A percentile compares a stretch with the other conserved stretches of the same genome.
These are phyloP conservation scores for Malaclemys terrapin DNA, from an alignment of 2,113 vertebrate species.

Conservation along the genomic window DNA sequence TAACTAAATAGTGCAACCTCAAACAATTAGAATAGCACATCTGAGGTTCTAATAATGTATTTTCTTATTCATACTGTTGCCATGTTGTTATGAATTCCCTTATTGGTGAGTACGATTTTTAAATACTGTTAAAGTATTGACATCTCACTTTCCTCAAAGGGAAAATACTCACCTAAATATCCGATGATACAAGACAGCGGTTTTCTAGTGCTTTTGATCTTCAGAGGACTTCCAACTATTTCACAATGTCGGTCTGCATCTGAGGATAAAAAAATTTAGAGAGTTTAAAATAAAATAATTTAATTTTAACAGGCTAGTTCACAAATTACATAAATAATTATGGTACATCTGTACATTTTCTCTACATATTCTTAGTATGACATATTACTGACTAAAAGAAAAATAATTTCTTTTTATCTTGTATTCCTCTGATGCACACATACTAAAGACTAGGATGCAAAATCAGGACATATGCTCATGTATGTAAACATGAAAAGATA, in stretches of 20 bases:
- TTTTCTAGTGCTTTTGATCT: conserved; percentile 91
- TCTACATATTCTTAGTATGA: background rate
- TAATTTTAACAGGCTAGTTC: background rate
- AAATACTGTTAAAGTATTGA: background rate
- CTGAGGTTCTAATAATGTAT: background rate
- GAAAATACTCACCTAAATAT: conserved; percentile 90
- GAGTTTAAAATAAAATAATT: conserved; percentile 54
- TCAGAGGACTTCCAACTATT: conserved; percentile 88
- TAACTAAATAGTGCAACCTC: background rate
- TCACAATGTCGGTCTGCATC: conserved; percentile 94
- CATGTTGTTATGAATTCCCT: background rate
- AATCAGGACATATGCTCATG: background rate
- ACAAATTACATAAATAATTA: background rate
- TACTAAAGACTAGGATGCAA: background rate
- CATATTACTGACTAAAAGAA: background rate
- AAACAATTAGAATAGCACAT: background rate
- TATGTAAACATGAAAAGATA: background rate
- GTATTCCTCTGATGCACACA: background rate
- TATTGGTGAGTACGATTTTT: background rate
- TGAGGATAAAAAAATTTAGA: conserved; percentile 79
- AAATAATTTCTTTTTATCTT: background rate
- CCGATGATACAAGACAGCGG: conserved; percentile 94
- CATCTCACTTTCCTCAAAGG: background rate
- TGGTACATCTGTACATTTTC: conserved; percentile 1
- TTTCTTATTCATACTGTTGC: background rate